Conservation (phyloP, 2,113 vertebrate genomes). For the Psephotus haematonotus region DNA sequence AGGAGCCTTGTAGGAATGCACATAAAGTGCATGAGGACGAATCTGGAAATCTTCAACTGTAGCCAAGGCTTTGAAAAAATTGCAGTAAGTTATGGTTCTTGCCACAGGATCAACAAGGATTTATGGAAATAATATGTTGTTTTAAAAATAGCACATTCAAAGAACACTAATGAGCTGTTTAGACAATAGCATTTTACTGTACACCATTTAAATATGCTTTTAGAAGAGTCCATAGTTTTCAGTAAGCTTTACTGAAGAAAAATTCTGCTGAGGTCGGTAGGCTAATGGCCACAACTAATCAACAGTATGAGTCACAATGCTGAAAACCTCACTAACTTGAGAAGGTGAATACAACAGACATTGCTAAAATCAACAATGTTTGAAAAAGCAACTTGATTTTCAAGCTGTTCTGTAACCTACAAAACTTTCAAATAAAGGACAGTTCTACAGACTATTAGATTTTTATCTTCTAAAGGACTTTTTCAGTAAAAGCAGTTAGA, state of each 20-base stretch:
- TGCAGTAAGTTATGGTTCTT: conserved; percentile 29
- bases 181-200: not conserved
- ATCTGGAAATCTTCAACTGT: conserved; percentile 99
- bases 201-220: not conserved
- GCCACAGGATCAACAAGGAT: not conserved
- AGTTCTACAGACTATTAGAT: not conserved
- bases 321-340: not conserved
- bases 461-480: not conserved
- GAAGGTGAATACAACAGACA: not conserved
- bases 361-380: not conserved
- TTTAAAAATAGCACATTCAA: not conserved
- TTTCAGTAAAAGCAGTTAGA: not conserved
- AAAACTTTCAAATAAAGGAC: not conserved
- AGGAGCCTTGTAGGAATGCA: conserved; percentile 99
- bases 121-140: not conserved
- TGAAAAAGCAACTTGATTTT: not conserved
- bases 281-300: not conserved
- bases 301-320: not conserved
- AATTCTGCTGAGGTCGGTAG: not conserved
- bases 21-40: conserved; percentile 94
- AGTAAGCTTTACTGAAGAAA: not conserved
- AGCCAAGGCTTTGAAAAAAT: conserved; percentile 86
- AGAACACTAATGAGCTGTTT: not conserved
- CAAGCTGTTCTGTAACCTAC: not conserved
- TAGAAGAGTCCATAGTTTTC: not conserved